These are phyloP conservation scores for Oceanites oceanicus DNA, from an alignment of 2,113 vertebrate species.

Conservation along the genomic window DNA sequence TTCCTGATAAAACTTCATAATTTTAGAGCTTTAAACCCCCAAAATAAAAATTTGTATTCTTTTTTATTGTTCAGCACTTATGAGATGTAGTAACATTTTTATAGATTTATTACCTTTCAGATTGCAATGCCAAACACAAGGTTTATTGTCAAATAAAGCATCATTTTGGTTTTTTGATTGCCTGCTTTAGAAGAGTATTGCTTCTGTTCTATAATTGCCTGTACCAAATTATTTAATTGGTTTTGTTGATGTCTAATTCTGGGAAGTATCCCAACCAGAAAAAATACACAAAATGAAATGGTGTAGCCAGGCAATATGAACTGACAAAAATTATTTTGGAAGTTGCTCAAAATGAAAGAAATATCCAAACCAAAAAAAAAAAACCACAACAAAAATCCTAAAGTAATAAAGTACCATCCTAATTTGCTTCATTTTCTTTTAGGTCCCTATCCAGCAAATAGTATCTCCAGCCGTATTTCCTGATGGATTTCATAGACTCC, in stretches of 20 bases:
- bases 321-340: slow-evolving; percentile 30
- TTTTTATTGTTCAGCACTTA: slow-evolving; percentile 72
- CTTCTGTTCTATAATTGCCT: slow-evolving; percentile 65
- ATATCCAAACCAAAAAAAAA: background rate
- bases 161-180: slow-evolving; percentile 63
- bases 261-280: slow-evolving; percentile 63
- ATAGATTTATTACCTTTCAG: slow-evolving; percentile 72
- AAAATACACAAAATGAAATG: slow-evolving; percentile 51
- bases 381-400: background rate
- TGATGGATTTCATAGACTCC: background rate
- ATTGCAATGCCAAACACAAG: slow-evolving; percentile 67
- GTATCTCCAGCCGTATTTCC: background rate
- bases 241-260: slow-evolving; percentile 73
- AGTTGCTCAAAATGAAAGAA: slow-evolving; percentile 4
- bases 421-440: background rate
- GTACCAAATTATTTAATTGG: slow-evolving; percentile 70
- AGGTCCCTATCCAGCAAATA: background rate
- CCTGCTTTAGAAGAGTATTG: slow-evolving; percentile 50
- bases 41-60: slow-evolving; percentile 44
- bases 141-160: slow-evolving; percentile 77
- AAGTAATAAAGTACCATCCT: background rate
- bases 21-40: slow-evolving; percentile 31
- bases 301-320: background rate
- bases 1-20: slow-evolving; percentile 10
- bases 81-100: slow-evolving; percentile 43